Conservation (phyloP, 2,888 invertebrate genomes). For the Ceratothoa steindachneri region DNA sequence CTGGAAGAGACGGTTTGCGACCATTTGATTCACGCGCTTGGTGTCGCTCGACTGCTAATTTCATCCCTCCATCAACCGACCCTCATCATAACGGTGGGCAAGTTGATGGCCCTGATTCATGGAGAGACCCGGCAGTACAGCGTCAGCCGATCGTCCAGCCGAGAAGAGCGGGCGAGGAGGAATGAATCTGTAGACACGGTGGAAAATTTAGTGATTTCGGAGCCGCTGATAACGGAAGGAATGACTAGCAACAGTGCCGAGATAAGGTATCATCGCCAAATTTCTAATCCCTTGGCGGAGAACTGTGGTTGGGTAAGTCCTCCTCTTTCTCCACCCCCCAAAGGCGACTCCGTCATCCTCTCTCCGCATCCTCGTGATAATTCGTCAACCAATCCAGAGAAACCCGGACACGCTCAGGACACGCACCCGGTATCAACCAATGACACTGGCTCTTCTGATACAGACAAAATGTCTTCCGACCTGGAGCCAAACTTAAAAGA, state of each 20-base stretch:
- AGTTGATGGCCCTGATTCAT: constrained; percentile 31
- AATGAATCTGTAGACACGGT: background rate
- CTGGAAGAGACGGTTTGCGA: constrained; percentile 21
- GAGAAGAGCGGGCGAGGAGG: background rate
- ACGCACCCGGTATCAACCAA: background rate
- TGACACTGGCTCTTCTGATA: background rate
- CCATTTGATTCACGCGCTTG: constrained; percentile 21
- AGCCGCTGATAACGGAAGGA: background rate
- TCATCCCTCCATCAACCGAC: constrained; percentile 29
- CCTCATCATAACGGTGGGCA: constrained; percentile 26
- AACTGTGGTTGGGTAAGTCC: background rate
- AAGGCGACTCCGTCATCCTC: background rate
- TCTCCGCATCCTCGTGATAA: background rate
- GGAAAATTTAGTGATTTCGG: background rate
- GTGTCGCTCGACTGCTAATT: constrained; percentile 27
- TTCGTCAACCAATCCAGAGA: background rate
- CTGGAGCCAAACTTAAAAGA: background rate
- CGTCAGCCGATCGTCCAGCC: background rate
- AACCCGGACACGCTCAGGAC: background rate
- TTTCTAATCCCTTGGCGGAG: constrained; percentile 1
- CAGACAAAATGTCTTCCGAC: background rate
- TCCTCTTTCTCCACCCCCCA: background rate
- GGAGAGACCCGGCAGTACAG: constrained; percentile 27
- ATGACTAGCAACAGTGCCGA: background rate
- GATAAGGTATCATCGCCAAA: background rate